Evolutionary conservation across 2,888 invertebrate species (phyloP), one percentile per base, ranked within the genome.

Genomic region (Himalopsyche tibetana): DNA sequence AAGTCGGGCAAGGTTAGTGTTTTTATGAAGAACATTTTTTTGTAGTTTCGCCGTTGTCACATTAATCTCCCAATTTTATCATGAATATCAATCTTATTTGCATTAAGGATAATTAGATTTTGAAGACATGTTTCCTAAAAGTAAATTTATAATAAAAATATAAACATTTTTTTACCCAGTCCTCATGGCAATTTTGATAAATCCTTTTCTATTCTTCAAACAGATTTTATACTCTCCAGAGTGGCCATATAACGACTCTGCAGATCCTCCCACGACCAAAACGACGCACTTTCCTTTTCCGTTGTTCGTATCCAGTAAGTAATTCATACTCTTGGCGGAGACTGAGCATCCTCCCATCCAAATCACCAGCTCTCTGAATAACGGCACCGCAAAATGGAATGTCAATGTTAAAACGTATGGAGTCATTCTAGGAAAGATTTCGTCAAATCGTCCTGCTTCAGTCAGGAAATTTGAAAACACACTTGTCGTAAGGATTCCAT

Each of bases 221-320:
- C 96, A 94, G 9, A 97, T 92, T 89, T 94, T 94, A 89, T 97
- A 96, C 84, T 94, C 93, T 4, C 96, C 96, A 0, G 98, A 98
- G 90, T 95, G 95, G 0, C 97, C 95, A 89, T 97, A 96, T 86
- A 98, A 92, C 0, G 97, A 96, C 91, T 99, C 99, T 8, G 96
- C 95, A 0, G 98, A 98, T 0, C 99, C 99, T 0, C 99, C 99
- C 0, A 98, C 95, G 84, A 98, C 94, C 79, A 99, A 92, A 3
- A 96, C 94, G 0, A 95, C 94, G 94, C 96, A 91, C 82, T 91
- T 92, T 0, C 91, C 93, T 85, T 90, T 90, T 88, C 91, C 90
- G 85, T 90, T 92, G 89, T 90, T 93, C 88, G 89, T 90, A 89
- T 93, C 94, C 36, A 97, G 90, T 19, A 96, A 90, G 90, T 95